These are phyloP conservation scores for Bolborhynchus lineola DNA, from an alignment of 2,113 vertebrate species.

Conservation along the genomic window DNA sequence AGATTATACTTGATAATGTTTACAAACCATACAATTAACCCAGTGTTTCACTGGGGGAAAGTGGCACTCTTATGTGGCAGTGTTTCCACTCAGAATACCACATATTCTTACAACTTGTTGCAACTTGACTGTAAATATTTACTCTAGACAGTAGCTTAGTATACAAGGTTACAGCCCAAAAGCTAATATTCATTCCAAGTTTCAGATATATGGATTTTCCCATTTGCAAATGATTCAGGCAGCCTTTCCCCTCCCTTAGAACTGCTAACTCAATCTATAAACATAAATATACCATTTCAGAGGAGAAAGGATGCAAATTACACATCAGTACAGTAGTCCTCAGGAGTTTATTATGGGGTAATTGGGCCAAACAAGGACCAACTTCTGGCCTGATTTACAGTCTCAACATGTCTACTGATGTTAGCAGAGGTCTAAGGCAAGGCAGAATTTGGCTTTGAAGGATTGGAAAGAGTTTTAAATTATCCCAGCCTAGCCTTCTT, in stretches of 20 bases:
- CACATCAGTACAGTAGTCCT: constrained; percentile 3
- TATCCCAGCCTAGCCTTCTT: background rate
- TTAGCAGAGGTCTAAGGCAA: background rate
- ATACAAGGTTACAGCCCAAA: constrained; percentile 48
- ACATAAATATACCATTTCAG: constrained; percentile 42
- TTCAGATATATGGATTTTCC: constrained; percentile 66
- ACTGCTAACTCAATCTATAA: constrained; percentile 62
- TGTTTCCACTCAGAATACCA: constrained; percentile 40
- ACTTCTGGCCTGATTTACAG: constrained; percentile 50
- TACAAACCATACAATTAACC: constrained; percentile 63
- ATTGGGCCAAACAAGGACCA: constrained; percentile 54
- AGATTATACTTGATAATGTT: constrained; percentile 24
- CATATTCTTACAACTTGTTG: constrained; percentile 64
- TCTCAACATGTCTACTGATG: constrained; percentile 20
- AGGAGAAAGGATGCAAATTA: constrained; percentile 46
- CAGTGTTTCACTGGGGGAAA: background rate
- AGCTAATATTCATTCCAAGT: constrained; percentile 53
- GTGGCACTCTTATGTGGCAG: constrained; percentile 9
- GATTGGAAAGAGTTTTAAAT: constrained; percentile 15
- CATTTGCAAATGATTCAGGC: constrained; percentile 62
- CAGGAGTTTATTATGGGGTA: constrained; percentile 38
- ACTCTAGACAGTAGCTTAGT: constrained; percentile 29
- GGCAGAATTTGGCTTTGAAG: constrained; percentile 52
- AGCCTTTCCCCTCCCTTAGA: constrained; percentile 29
- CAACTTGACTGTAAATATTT: constrained; percentile 73